Evolutionary conservation across 2,113 vertebrate species (phyloP).

Genomic region (Lasiurus cinereus): DNA sequence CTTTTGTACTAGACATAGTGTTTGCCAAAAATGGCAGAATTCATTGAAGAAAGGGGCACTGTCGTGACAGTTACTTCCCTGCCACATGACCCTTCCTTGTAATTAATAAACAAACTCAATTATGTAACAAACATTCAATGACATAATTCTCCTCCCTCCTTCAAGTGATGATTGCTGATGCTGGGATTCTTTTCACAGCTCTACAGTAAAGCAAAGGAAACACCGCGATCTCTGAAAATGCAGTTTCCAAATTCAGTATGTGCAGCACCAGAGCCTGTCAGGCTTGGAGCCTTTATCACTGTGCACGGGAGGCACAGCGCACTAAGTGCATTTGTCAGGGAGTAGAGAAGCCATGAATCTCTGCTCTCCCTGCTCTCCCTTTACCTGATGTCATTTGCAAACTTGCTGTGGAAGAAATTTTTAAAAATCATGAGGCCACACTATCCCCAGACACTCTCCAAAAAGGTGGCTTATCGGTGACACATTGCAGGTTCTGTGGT

Average conservation of each 20-base stretch:
- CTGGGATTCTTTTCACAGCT: constrained; percentile 78
- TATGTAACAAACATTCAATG: constrained; percentile 78
- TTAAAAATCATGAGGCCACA: background rate
- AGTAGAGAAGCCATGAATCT: background rate
- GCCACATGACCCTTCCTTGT: constrained; percentile 83
- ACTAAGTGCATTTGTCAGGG: background rate
- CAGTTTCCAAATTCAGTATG: background rate
- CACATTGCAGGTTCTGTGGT: background rate
- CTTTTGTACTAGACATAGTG: constrained; percentile 74
- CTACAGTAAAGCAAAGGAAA: constrained; percentile 75
- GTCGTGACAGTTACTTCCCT: constrained; percentile 84
- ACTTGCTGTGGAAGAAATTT: constrained; percentile 6
- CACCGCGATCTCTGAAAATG: constrained; percentile 20
- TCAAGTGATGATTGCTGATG: constrained; percentile 72
- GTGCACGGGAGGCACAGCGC: accelerated
- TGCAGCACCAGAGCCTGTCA: background rate
- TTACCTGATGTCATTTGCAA: background rate
- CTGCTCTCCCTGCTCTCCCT: background rate
- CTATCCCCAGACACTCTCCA: background rate
- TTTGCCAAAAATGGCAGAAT: constrained; percentile 87
- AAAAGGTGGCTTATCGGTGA: background rate
- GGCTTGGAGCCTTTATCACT: background rate
- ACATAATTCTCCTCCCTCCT: constrained; percentile 70
- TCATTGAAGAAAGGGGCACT: constrained; percentile 65
- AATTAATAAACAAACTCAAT: constrained; percentile 87